phyloP scores from a whole-genome alignment of 2,113 vertebrate genomes.

The Psephotus haematonotus region DNA sequence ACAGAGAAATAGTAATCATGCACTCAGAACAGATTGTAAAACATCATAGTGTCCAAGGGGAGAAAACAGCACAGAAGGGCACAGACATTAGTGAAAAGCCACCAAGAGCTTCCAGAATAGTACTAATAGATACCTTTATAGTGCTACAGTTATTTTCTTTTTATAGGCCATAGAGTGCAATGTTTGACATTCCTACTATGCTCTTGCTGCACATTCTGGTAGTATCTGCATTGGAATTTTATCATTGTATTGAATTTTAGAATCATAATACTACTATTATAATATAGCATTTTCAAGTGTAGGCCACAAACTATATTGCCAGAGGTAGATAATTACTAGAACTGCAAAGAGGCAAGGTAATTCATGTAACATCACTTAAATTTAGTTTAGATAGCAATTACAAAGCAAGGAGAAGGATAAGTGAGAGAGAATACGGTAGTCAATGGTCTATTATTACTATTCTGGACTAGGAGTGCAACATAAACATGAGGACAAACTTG shows the following conservation, averaged over 20 bases:
- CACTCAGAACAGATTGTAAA: constrained; percentile 51
- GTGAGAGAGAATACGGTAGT: neutral
- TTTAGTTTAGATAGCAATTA: constrained; percentile 38
- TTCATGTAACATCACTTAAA: constrained; percentile 19
- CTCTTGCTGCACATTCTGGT: constrained; percentile 28
- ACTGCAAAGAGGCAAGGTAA: constrained; percentile 18
- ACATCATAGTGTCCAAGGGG: constrained; percentile 47
- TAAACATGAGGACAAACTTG: constrained; percentile 60
- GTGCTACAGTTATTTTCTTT: constrained; percentile 33
- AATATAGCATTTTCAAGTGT: constrained; percentile 10
- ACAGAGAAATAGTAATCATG: constrained; percentile 57
- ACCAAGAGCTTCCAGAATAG: constrained; percentile 68
- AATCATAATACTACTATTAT: constrained; percentile 8
- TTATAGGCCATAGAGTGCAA: constrained; percentile 45
- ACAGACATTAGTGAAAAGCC: constrained; percentile 63
- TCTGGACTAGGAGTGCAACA: constrained; percentile 59
- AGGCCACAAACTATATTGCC: constrained; percentile 21
- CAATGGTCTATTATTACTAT: constrained; percentile 58
- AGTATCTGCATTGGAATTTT: constrained; percentile 45
- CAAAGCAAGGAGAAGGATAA: constrained; percentile 11
- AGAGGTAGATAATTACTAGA: constrained; percentile 27
- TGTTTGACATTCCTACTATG: neutral
- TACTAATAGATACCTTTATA: constrained; percentile 63
- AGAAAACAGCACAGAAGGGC: constrained; percentile 61
- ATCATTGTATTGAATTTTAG: constrained; percentile 48